Percentiles rank a stretch among this genome's conserved stretches.
Conservation (phyloP, 2,888 invertebrate genomes). For the Euspilapteryx auroguttella region DNA sequence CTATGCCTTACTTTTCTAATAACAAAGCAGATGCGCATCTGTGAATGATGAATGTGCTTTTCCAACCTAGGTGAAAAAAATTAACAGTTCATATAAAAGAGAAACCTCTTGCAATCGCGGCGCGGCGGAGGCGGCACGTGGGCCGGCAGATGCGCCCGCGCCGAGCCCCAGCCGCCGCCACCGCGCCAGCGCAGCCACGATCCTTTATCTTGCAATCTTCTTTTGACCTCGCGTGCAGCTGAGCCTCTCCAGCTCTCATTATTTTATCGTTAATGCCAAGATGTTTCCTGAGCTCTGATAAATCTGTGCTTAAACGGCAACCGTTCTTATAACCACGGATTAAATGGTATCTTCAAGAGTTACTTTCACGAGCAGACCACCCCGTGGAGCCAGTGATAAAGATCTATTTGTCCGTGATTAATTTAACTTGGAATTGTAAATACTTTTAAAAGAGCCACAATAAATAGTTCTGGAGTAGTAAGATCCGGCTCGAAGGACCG, state of each 20-base stretch:
- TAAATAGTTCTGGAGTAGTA: too few relatives aligned
- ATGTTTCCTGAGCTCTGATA: slow-evolving; percentile 9
- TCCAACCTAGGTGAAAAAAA: too few relatives aligned
- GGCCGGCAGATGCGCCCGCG: slow-evolving; percentile 50
- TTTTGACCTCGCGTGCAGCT: slow-evolving; percentile 25
- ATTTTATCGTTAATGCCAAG: slow-evolving; percentile 20
- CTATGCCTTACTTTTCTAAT: too few relatives aligned
- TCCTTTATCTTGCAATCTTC: slow-evolving; percentile 36
- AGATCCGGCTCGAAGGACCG: slow-evolving; percentile 43
- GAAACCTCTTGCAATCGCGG: too few relatives aligned
- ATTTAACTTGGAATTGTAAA: too few relatives aligned
- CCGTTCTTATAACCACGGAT: neutral
- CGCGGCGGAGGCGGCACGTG: slow-evolving; percentile 50
- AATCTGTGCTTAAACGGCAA: neutral
- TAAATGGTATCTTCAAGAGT: too few relatives aligned
- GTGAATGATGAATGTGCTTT: too few relatives aligned
- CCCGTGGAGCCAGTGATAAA: neutral
- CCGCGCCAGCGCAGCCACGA: slow-evolving; percentile 18
- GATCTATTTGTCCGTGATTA: too few relatives aligned
- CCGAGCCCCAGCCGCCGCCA: slow-evolving; percentile 12
- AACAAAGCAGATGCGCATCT: too few relatives aligned
- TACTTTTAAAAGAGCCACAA: too few relatives aligned
- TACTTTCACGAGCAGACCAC: neutral
- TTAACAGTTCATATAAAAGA: too few relatives aligned
- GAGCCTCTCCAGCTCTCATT: slow-evolving; percentile 26